A percentile compares a stretch with the other conserved stretches of the same genome.
phyloP scores from a whole-genome alignment of 2,888 invertebrate genomes.

The Hyposoter didymator region DNA sequence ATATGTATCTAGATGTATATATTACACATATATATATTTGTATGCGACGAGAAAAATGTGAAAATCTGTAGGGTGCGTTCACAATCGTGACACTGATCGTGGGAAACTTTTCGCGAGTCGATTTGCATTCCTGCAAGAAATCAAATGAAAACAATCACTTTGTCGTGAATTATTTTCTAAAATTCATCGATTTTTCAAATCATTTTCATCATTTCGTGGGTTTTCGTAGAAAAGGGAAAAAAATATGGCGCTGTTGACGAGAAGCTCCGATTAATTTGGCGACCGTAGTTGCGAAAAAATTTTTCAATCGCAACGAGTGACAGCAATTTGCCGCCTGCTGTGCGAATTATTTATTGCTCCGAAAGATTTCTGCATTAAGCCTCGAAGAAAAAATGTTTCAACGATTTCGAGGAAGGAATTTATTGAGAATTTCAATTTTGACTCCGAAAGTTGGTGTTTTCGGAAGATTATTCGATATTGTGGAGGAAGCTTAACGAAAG shows the following conservation, averaged over 20 bases:
- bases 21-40: neutral
- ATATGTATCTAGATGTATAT: neutral
- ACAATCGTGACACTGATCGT: constrained; percentile 21
- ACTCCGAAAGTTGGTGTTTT: neutral
- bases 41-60: constrained; percentile 48
- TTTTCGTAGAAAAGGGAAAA: neutral
- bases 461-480: neutral
- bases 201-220: neutral
- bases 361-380: too few species aligned
- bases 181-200: too few species aligned
- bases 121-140: neutral
- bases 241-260: too few species aligned
- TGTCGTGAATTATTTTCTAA: too few species aligned
- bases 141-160: neutral
- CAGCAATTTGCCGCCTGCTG: too few species aligned
- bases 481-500: constrained; percentile 55
- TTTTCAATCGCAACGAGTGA: too few species aligned
- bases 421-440: neutral
- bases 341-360: neutral
- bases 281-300: too few species aligned
- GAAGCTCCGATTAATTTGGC: too few species aligned
- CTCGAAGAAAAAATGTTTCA: neutral
- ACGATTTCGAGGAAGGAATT: neutral
- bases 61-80: constrained; percentile 46
- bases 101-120: neutral